A percentile compares a stretch with the other conserved stretches of the same genome.
phyloP scores from a whole-genome alignment of 2,797 vertebrate species.

The Enteromius anoplus region DNA sequence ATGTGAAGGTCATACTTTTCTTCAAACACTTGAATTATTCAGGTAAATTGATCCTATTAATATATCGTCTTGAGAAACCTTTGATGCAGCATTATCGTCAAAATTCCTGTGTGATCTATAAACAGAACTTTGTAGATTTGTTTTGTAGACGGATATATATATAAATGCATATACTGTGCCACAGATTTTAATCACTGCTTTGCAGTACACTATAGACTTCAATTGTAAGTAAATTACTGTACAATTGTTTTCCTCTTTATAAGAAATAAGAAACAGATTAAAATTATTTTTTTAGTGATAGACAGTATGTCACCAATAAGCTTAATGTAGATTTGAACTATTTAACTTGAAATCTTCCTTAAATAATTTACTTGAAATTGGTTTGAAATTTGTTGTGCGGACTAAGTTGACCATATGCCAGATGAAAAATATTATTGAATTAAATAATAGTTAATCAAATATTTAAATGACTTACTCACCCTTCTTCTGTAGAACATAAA shows the following conservation, averaged over 20 bases:
- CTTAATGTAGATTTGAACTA: background rate
- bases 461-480: background rate
- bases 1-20: background rate
- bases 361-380: background rate
- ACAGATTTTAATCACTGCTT: background rate
- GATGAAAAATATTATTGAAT: background rate
- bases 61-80: background rate
- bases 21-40: background rate
- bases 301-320: slow-evolving; percentile 3
- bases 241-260: background rate
- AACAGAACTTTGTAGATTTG: background rate
- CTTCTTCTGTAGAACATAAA: background rate
- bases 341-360: slow-evolving; percentile 3
- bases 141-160: too few relatives aligned
- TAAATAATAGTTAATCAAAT: background rate
- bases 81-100: background rate
- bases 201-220: background rate
- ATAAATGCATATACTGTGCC: background rate
- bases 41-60: too few relatives aligned
- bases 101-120: background rate
- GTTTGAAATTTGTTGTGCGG: background rate
- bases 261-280: background rate
- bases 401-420: background rate
- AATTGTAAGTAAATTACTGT: background rate
- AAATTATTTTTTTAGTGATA: background rate